Base-by-base conservation (phyloP, 2,888 invertebrate species). In the Drosophila rellima region DNA sequence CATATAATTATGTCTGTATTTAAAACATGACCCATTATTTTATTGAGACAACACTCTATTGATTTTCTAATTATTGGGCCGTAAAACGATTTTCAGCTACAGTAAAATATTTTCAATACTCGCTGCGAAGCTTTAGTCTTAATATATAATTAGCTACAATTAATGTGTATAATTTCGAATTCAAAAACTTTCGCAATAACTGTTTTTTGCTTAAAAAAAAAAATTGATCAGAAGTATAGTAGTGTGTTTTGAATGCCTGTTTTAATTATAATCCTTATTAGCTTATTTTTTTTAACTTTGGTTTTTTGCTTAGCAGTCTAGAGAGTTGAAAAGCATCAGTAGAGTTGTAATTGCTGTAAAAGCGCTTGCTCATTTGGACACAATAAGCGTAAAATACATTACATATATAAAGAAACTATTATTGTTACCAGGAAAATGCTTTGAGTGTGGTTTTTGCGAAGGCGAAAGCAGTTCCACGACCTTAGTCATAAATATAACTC, bases 401-500 rank as follows among this genome's bases (percentile, higher is more conserved):
- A 76, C 45, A 75, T 65, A 73, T 90, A 88, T 83, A 89, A 89
- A 90, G 83, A 90, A 84, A 82, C 82, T 79, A 90, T 90, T 90
- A 90, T 90, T 90, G 87, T 88, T 87, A 87, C 87, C 83, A 83
- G 87, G 77, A 82, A 77, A 87, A 82, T 88, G 86, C 87, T 82
- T 84, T 88, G 45, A 70, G 79, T 74, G 74, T 77, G 71, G 62
- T 59, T 70, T 65, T 56, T 65, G 74, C 66, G 51, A 74, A 74
- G 74, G 74, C 74, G 47, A 74, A 57, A 59, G 62, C 70, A 60
- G 70, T 55, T 17, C 48, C 59, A 62, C 74, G 62, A 73, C 61
- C 17, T 37, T 29, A 45, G 42, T 60, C 51, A 64, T 48, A 42
- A 73, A 31, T 59, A 17, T 31, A 26, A 15, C 11, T 50, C 33